phyloP scores from a whole-genome alignment of 2,888 invertebrate species.

The Periphyllus acericola region DNA sequence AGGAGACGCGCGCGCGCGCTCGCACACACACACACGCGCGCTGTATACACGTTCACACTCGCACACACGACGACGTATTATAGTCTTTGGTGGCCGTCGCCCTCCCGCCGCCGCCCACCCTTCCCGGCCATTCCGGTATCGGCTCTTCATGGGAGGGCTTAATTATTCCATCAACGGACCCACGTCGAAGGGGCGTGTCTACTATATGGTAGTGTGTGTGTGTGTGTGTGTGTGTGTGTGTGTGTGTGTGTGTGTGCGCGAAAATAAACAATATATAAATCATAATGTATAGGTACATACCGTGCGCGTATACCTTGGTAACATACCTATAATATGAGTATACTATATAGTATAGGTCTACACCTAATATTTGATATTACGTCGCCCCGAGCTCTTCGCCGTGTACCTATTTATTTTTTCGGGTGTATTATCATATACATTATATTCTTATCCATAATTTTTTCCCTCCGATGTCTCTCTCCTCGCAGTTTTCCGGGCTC shows the following conservation, averaged over 20 bases:
- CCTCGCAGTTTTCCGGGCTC: too few relatives aligned
- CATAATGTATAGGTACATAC: slow-evolving; percentile 8
- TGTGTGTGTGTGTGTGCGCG: slow-evolving; percentile 19
- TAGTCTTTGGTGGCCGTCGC: slow-evolving; percentile 54
- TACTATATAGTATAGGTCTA: neutral
- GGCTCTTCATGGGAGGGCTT: slow-evolving; percentile 65
- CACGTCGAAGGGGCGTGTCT: slow-evolving; percentile 63
- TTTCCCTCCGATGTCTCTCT: too few relatives aligned
- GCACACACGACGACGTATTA: slow-evolving; percentile 21
- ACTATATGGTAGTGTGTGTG: neutral
- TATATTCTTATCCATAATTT: too few relatives aligned
- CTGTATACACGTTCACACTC: neutral
- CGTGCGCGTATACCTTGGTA: neutral
- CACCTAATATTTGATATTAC: neutral
- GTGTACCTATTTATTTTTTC: neutral
- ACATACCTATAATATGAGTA: neutral
- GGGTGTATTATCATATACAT: neutral
- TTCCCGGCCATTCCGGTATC: slow-evolving; percentile 60
- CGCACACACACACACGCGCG: neutral
- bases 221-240: slow-evolving; percentile 5
- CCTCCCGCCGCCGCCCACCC: slow-evolving; percentile 32
- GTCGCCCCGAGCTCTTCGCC: neutral
- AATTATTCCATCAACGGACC: slow-evolving; percentile 63
- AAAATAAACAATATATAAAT: slow-evolving; percentile 60
- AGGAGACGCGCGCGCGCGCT: neutral